Percentiles rank a stretch among this genome's conserved stretches.
phyloP scores from a whole-genome alignment of 2,113 vertebrate species.

The Ammodytes dubius region DNA sequence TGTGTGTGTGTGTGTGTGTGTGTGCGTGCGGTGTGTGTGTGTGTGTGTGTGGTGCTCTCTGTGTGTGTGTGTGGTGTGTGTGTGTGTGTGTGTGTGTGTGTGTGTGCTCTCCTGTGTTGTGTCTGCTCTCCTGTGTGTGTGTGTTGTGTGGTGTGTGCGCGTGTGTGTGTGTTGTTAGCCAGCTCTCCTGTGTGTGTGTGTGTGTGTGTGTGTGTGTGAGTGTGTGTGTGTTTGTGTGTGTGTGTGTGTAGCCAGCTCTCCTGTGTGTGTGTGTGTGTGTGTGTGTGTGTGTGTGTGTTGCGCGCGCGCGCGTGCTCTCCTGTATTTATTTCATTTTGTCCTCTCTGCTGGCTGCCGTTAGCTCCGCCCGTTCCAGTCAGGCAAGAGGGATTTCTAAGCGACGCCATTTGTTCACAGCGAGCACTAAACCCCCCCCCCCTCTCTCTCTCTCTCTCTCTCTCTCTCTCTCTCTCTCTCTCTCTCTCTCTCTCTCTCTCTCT shows the following conservation, averaged over 20 bases:
- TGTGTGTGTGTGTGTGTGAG: too few species aligned
- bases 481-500: background rate
- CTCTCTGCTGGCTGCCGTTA: background rate
- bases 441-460: too few species aligned
- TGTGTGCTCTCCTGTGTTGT: too few species aligned
- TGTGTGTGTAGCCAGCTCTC: background rate
- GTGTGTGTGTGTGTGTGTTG: slow-evolving; percentile 4
- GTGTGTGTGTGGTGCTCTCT: too few species aligned
- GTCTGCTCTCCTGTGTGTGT: too few species aligned
- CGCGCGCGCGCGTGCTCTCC: background rate
- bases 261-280: slow-evolving; percentile 4
- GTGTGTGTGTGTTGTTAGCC: too few species aligned
- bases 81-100: too few species aligned
- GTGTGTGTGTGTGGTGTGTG: too few species aligned
- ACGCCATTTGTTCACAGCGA: slow-evolving; percentile 36
- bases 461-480: slow-evolving; percentile 52
- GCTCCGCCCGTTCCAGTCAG: slow-evolving; percentile 47
- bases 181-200: too few species aligned
- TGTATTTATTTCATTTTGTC: slow-evolving; percentile 54
- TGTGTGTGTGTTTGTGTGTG: slow-evolving; percentile 15
- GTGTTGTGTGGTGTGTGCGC: too few species aligned
- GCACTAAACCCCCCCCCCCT: slow-evolving; percentile 12
- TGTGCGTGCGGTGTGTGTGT: too few species aligned
- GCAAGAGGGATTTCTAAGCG: slow-evolving; percentile 13
- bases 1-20: too few species aligned